These are phyloP conservation scores for Dermochelys coriacea DNA, from an alignment of 2,797 vertebrate species.

Conservation along the genomic window DNA sequence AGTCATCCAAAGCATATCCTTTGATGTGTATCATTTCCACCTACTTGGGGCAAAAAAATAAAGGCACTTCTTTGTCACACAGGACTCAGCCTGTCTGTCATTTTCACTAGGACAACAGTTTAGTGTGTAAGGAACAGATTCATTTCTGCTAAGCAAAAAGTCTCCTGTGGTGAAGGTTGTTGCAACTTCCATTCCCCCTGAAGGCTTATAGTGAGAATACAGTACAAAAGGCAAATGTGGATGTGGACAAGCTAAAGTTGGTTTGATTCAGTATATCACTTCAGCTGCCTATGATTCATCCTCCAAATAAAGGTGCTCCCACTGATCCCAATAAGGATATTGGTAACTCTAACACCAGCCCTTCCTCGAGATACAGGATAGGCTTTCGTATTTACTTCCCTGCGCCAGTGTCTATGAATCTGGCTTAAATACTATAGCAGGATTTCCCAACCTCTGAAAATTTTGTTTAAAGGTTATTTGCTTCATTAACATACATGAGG, in stretches of 20 bases:
- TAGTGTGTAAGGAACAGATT: not conserved
- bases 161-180: not conserved
- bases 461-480: not conserved
- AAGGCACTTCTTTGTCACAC: not conserved
- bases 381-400: not conserved
- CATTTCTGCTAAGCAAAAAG: fast-evolving
- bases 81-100: no score
- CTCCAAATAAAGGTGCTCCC: not conserved
- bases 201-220: not conserved
- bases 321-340: not conserved
- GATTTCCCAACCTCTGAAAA: not conserved
- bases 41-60: not conserved
- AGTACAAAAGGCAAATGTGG: not conserved
- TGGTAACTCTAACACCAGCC: not conserved
- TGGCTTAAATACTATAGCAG: not conserved
- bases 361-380: fast-evolving
- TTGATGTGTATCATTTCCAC: not conserved
- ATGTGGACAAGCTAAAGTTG: not conserved
- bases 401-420: not conserved
- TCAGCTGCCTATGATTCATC: fast-evolving
- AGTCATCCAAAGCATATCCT: not conserved
- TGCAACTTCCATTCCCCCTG: not conserved
- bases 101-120: not conserved
- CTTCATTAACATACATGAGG: not conserved
- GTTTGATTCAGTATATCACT: not conserved